phyloP scores from a whole-genome alignment of 2,113 vertebrate genomes.

The Chrysemys picta region DNA sequence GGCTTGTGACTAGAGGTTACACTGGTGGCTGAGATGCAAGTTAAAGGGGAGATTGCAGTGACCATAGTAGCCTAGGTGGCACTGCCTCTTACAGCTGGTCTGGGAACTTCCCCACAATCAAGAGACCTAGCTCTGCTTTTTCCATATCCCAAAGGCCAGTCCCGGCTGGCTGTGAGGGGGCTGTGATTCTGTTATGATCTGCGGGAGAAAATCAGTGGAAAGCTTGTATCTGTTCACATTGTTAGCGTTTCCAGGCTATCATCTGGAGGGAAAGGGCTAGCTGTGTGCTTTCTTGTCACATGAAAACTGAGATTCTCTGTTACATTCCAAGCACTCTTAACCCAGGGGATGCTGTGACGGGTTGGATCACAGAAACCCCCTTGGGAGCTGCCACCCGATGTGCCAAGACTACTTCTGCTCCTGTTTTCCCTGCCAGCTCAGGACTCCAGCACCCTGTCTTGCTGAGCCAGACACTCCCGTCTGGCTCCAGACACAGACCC shows the following conservation, averaged over 20 bases:
- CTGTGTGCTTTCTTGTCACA: too few relatives aligned
- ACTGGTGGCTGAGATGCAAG: not conserved
- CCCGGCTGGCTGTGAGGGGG: not conserved
- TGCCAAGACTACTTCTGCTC: too few relatives aligned
- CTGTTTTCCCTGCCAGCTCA: too few relatives aligned
- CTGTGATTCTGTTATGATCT: not conserved
- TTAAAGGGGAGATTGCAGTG: not conserved
- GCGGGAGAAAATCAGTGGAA: too few relatives aligned
- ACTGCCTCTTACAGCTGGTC: fast-evolving
- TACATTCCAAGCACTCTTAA: not conserved
- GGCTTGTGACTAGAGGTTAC: not conserved
- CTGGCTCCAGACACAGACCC: too few relatives aligned
- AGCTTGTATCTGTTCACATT: too few relatives aligned
- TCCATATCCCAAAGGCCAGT: not conserved
- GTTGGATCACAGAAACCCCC: too few relatives aligned
- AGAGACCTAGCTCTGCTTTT: not conserved
- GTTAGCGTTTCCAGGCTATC: too few relatives aligned
- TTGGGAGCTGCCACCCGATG: too few relatives aligned
- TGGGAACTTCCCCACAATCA: not conserved
- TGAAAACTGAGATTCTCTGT: not conserved
- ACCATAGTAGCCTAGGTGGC: not conserved
- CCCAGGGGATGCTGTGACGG: not conserved
- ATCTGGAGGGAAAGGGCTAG: too few relatives aligned
- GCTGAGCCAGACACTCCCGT: too few relatives aligned
- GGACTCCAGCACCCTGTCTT: too few relatives aligned